Evolutionary conservation across 2,797 vertebrate genomes (phyloP).

Genomic region (Chaetodon trifasciatus): DNA sequence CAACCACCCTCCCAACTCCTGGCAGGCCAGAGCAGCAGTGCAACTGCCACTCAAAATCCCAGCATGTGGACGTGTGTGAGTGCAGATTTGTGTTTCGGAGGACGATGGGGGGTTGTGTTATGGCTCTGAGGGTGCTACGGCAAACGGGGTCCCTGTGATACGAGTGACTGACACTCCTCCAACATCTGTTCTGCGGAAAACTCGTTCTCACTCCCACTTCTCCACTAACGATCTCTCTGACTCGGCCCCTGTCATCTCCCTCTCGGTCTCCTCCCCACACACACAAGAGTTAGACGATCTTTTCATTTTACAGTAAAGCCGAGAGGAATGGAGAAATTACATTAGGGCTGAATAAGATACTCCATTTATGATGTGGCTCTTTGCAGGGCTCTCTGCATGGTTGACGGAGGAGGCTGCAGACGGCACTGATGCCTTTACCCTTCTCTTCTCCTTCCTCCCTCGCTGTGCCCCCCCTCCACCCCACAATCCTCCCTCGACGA

Average conservation of each 20-base stretch:
- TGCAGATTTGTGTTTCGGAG: constrained; percentile 63
- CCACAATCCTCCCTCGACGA: constrained; percentile 73
- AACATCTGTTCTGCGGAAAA: constrained; percentile 90
- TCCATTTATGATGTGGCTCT: constrained; percentile 79
- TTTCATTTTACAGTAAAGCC: constrained; percentile 78
- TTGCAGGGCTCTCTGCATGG: constrained; percentile 66
- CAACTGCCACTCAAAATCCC: constrained; percentile 90
- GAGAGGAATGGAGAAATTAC: constrained; percentile 79
- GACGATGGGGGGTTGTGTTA: constrained; percentile 84
- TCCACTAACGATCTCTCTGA: constrained; percentile 41
- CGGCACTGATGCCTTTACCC: constrained; percentile 76
- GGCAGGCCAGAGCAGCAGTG: constrained; percentile 84
- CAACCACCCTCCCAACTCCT: constrained; percentile 68
- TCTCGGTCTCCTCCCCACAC: not conserved
- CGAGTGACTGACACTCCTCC: constrained; percentile 84
- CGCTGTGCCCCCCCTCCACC: not conserved
- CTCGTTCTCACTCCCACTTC: constrained; percentile 62
- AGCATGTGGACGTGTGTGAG: constrained; percentile 72
- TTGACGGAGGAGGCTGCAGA: constrained; percentile 75
- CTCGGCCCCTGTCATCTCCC: constrained; percentile 40
- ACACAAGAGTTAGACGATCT: constrained; percentile 67
- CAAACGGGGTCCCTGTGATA: constrained; percentile 88
- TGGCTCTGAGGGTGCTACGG: constrained; percentile 88
- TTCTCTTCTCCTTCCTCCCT: constrained; percentile 75
- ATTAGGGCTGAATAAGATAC: constrained; percentile 80